These are phyloP conservation scores for Elaeidobius kamerunicus DNA, from an alignment of 2,888 invertebrate genomes.

Conservation along the genomic window DNA sequence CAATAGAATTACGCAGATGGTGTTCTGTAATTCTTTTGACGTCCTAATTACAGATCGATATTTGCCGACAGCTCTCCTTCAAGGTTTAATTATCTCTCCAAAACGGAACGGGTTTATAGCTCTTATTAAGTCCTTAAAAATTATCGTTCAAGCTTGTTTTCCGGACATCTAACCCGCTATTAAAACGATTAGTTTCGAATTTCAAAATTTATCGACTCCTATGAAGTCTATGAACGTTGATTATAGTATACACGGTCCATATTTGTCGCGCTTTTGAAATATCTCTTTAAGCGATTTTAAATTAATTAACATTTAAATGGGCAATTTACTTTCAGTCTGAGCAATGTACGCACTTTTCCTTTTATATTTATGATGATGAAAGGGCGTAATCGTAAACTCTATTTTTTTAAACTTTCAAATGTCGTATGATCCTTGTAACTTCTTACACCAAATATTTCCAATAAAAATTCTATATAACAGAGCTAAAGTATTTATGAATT, in stretches of 20 bases:
- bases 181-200: slow-evolving; percentile 5
- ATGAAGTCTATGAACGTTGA: not conserved
- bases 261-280: not conserved
- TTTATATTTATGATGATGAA: too few relatives aligned
- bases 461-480: too few relatives aligned
- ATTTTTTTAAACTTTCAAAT: too few relatives aligned
- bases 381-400: too few relatives aligned
- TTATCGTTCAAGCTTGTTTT: slow-evolving; percentile 17
- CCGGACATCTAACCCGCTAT: slow-evolving; percentile 17
- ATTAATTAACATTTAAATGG: too few relatives aligned
- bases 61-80: slow-evolving; percentile 19
- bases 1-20: slow-evolving; percentile 29
- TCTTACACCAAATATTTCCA: too few relatives aligned
- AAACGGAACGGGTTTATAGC: slow-evolving; percentile 16
- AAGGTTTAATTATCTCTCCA: slow-evolving; percentile 24
- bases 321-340: too few relatives aligned
- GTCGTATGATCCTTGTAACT: too few relatives aligned
- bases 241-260: not conserved
- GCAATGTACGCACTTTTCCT: too few relatives aligned
- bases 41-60: slow-evolving; percentile 29
- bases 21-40: slow-evolving; percentile 25
- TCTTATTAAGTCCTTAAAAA: slow-evolving; percentile 24
- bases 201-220: not conserved
- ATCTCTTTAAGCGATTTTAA: not conserved
- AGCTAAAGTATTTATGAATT: too few relatives aligned